Evolutionary conservation across 2,113 vertebrate species (phyloP).

Genomic region (Mustelus asterias): DNA sequence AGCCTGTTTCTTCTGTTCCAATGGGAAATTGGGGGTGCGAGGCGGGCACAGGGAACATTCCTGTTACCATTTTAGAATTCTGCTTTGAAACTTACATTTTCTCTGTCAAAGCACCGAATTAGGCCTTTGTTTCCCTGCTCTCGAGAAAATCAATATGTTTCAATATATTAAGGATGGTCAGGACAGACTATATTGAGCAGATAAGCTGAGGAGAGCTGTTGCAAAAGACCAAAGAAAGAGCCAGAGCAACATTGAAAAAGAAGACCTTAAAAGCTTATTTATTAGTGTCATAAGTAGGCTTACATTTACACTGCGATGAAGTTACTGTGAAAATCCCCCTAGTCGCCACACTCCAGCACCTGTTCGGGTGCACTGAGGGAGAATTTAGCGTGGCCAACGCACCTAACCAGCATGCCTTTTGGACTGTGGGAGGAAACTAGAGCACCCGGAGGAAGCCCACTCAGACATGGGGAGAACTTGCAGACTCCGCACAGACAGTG

Average conservation of each 20-base stretch:
- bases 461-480: too few relatives aligned
- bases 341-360: too few relatives aligned
- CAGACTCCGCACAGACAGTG: too few relatives aligned
- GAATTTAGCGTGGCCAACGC: too few relatives aligned
- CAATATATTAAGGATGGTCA: not conserved
- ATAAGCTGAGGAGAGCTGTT: not conserved
- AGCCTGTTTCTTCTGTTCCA: not conserved
- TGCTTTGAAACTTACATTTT: not conserved
- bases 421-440: too few relatives aligned
- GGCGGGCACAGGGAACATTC: not conserved
- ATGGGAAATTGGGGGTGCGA: not conserved
- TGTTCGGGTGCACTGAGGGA: too few relatives aligned
- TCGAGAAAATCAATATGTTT: not conserved
- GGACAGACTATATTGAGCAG: not conserved
- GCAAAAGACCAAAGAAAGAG: not conserved
- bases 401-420: too few relatives aligned
- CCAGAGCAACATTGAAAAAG: not conserved
- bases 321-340: too few relatives aligned
- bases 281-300: too few relatives aligned
- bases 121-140: not conserved
- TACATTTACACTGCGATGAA: too few relatives aligned
- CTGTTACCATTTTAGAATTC: not conserved
- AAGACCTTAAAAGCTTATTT: not conserved
- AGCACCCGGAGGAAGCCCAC: too few relatives aligned
- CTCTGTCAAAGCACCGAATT: not conserved